Conservation (phyloP, 2,797 vertebrate species). For the Intellagama lesueurii region DNA sequence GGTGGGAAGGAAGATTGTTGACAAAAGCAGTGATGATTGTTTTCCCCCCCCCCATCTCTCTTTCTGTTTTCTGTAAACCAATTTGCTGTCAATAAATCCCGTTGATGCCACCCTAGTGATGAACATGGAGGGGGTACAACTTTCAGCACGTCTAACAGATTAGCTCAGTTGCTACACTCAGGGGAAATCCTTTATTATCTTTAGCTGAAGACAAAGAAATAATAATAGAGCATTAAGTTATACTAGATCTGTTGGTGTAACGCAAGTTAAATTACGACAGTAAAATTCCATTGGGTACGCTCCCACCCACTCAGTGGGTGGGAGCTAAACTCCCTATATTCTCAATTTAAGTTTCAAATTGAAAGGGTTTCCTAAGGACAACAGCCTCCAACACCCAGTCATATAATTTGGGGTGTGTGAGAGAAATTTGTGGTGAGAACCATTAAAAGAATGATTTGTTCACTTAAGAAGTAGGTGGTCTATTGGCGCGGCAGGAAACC, state of each 20-base stretch:
- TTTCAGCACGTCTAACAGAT: slow-evolving; percentile 13
- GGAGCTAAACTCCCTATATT: slow-evolving; percentile 11
- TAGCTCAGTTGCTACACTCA: slow-evolving; percentile 13
- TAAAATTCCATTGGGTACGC: slow-evolving; percentile 18
- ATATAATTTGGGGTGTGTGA: slow-evolving; percentile 4
- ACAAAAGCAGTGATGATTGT: not conserved
- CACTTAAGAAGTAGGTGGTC: slow-evolving; percentile 17
- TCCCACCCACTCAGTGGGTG: not conserved
- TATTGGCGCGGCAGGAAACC: slow-evolving; percentile 5
- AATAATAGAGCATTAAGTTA: slow-evolving; percentile 25
- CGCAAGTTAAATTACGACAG: slow-evolving; percentile 38
- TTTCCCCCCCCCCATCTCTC: not conserved
- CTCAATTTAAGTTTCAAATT: slow-evolving; percentile 22
- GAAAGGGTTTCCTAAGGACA: slow-evolving; percentile 27
- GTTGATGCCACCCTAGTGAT: slow-evolving; percentile 2
- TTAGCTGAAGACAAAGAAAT: slow-evolving; percentile 13
- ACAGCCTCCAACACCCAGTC: not conserved
- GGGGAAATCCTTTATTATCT: slow-evolving; percentile 9
- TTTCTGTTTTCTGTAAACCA: slow-evolving; percentile 4
- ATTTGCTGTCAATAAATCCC: slow-evolving; percentile 17
- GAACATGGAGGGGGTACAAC: not conserved
- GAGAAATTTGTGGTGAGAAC: not conserved
- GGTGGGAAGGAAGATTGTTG: not conserved
- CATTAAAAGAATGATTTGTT: slow-evolving; percentile 31
- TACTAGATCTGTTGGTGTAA: not conserved